Base-by-base conservation (phyloP, 2,888 invertebrate species). In the Candidula unifasciata region DNA sequence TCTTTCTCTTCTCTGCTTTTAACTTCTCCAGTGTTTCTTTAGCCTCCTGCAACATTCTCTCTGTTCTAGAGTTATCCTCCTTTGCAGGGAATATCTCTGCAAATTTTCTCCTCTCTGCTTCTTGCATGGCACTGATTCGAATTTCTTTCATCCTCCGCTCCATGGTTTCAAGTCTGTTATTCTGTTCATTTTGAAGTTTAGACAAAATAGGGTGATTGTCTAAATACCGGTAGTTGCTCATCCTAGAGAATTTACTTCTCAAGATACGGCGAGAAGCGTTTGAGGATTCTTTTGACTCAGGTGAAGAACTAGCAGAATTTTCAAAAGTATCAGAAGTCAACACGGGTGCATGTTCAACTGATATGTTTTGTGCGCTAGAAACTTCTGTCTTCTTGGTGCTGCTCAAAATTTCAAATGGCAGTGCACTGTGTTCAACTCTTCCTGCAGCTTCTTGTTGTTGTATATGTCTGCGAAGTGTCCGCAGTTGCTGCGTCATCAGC, bases 141-240 rank as follows among this genome's bases (percentile, higher is more conserved):
- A 91, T 91, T 71, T 90, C 86, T 44, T 87, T 89, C 88, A 91
- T 91, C 27, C 90, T 84, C 60, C 89, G 88, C 80, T 91, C 91
- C 91, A 91, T 91, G 77, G 86, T 89, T 81, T 91, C 91, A 33
- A 91, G 84, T 21, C 91, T 88, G 54, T 88, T 85, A 86, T 91
- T 91, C 82, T 91, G 91, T 86, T 91, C 91, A 85, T 91, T 91
- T 80, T 91, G 91, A 52, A 91, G 87, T 79, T 89, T 90, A 13
- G 90, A 90, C 77, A 91, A 84, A 10, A 88, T 90, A 13, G 91
- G 91, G 83, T 91, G 91, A 84, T 90, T 89, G 73, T 91, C 91
- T 8, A 91, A 85, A 68, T 90, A 81, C n/a, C 77, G 74, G 73
- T 78, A 85, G 78, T 69, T 85, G 57, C 82, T 77, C 64, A 77